Evolutionary conservation across 1,140 invertebrate species (phyloP), one percentile per base, ranked within the genome.

Genomic region (Halesus radiatus): DNA sequence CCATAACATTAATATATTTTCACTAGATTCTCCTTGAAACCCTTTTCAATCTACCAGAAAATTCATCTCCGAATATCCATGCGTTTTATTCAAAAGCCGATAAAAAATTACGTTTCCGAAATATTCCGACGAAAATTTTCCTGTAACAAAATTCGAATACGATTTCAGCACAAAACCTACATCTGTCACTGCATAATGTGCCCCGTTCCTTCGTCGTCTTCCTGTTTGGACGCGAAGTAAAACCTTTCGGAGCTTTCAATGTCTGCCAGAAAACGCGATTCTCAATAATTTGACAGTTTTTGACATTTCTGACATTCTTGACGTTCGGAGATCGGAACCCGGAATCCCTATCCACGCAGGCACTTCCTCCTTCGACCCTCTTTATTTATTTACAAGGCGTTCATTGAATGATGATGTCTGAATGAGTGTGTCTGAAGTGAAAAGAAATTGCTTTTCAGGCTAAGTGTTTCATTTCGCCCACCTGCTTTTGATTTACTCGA

Each of bases 281-380:
- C 37, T 72, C n/a, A 72, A 72, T 72, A 72, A 72, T 72, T 72
- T 72, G 68, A 72, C 68, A 72, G 68, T 72, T 53, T 72, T 72
- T 72, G 68, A 72, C 68, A 72, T 45, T 72, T 53, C 45, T 72
- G 68, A 72, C 68, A 20, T 72, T 20, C 16, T 22, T 16, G 68
- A 50, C 53, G 37, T 45, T 45, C 7, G 1, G 37, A 13, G 37
- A 45, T 45, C 37, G 37, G 37, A 45, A 13, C 37, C 37, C 10
- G 37, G 10, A 45, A 45, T 45, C 26, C 62, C 62, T n/a, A 26
- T 20, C 20, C 22, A 50, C 45, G 7, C 50, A 50, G 45, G 68
- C 68, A 66, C 20, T 72, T 72, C 68, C 45, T 22, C 8, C n/a
- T 8, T 3, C 20, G 20, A 15, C 68, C 45, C 22, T 29, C 45